Percentiles rank a stretch among this genome's conserved stretches.
phyloP scores from a whole-genome alignment of 2,888 invertebrate species.

The Calephelis perditalis region DNA sequence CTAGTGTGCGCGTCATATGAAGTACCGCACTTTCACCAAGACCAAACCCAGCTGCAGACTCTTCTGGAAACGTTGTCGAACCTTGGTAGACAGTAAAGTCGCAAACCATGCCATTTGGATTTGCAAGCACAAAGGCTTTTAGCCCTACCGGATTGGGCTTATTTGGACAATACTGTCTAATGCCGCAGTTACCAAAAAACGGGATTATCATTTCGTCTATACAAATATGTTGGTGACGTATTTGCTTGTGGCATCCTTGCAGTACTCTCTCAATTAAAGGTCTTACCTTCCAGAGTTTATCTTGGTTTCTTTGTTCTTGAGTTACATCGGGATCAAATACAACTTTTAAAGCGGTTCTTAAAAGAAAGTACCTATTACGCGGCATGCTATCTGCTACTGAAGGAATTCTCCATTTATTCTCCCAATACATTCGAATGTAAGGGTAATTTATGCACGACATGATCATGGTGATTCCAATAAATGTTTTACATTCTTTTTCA shows the following conservation, averaged over 20 bases:
- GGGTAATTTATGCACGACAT: background rate
- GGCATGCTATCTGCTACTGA: too few species aligned
- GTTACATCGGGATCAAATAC: too few species aligned
- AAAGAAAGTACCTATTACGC: too few species aligned
- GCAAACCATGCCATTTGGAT: too few species aligned
- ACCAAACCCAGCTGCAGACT: background rate
- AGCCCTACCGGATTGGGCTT: background rate
- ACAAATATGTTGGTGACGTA: background rate
- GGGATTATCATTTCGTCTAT: background rate
- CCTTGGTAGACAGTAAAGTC: background rate
- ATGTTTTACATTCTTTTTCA: background rate
- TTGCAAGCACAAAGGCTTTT: too few species aligned
- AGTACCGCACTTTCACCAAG: conserved; percentile 4
- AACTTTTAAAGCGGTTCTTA: too few species aligned
- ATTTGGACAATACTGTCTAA: background rate
- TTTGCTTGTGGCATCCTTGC: background rate
- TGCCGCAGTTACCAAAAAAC: background rate
- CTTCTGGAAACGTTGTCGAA: too few species aligned
- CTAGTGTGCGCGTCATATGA: conserved; percentile 15
- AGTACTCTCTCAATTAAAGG: background rate
- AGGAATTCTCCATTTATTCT: background rate
- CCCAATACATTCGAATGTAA: background rate
- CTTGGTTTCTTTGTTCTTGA: too few species aligned
- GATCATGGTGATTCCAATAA: background rate
- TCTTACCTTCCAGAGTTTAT: background rate